These are phyloP conservation scores for Corella eumyota DNA, from an alignment of 23 tunicate genomes.

Conservation along the genomic window DNA sequence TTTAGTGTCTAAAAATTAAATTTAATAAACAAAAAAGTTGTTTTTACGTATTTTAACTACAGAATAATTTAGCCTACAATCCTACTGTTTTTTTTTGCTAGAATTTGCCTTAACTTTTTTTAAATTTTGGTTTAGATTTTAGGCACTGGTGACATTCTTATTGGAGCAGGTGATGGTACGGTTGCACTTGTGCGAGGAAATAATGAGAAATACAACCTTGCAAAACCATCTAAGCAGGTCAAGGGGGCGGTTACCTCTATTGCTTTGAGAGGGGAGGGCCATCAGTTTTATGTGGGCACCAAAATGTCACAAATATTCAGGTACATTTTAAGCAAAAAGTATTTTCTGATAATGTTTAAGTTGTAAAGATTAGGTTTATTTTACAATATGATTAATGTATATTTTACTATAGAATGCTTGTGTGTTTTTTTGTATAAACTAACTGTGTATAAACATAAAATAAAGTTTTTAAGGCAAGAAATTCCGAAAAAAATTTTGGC, in stretches of 20 bases:
- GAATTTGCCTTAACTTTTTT: background rate
- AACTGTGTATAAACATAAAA: too few species aligned
- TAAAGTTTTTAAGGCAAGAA: too few species aligned
- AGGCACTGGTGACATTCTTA: conserved; percentile 49
- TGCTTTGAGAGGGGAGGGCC: conserved; percentile 82
- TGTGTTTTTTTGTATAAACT: too few species aligned
- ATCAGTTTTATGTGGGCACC: conserved; percentile 92
- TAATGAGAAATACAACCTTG: conserved; percentile 44
- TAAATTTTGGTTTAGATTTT: conserved; percentile 25
- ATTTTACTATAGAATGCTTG: too few species aligned
- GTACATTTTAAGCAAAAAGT: conserved; percentile 2
- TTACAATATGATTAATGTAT: background rate
- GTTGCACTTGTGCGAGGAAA: conserved; percentile 47
- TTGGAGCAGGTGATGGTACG: conserved; percentile 77
- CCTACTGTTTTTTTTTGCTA: background rate
- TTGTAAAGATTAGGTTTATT: background rate
- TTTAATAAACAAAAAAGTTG: too few species aligned
- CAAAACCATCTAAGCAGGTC: conserved; percentile 13
- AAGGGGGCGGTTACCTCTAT: conserved; percentile 77
- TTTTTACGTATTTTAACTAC: too few species aligned
- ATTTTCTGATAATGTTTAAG: background rate
- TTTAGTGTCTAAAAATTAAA: too few species aligned
- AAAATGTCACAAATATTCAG: conserved; percentile 53
- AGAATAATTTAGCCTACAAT: too few species aligned
- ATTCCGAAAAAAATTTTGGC: too few species aligned